Base-by-base conservation (phyloP, 1,140 invertebrate genomes). In the Zophobas morio region DNA sequence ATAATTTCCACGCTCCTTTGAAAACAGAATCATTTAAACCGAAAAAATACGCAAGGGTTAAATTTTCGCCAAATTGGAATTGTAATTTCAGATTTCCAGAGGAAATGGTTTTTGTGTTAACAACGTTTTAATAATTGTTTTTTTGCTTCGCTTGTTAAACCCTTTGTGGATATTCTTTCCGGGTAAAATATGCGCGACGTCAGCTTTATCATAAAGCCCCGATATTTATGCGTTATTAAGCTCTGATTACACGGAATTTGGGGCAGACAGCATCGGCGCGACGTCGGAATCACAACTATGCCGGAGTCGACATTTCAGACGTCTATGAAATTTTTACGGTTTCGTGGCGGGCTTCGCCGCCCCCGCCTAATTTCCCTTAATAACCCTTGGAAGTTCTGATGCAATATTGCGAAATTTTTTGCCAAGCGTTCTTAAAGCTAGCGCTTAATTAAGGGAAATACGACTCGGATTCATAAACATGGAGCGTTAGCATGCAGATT, bases 191-290 rank as follows among this genome's bases (percentile, higher is more conserved):
- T 20, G 20, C 20, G 20, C 20, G 20, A 20, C 20, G 20, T 20
- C 20, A 20, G 20, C 20, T 20, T 20, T 20, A 20, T 20, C 20
- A 20, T 20, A 20, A 20, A 20, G 20, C 20, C 20, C 20, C 20
- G 2, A 63, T 63, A 32, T 63, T 63, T 63, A 63, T 63, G 57
- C 57, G 39, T 63, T 63, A 63, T 63, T 63, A 63, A 63, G 49
- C 20, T 20, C 33, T 40, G 36, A 63, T 1, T 35, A 34, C 57
- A 63, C 6, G 6, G 37, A 39, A 51, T 46, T 8, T 63, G 57
- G 32, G 39, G 37, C 39, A 63, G 57, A 63, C 6, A 6, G n/a
- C 6, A 37, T 63, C 37, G 36, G 57, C n/a, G 57, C 35, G 57
- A 63, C 57, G 39, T 34, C 36, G 57, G 57, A 63, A 63, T 63